phyloP scores from a whole-genome alignment of 2,113 vertebrate genomes.

The Merops nubicus region DNA sequence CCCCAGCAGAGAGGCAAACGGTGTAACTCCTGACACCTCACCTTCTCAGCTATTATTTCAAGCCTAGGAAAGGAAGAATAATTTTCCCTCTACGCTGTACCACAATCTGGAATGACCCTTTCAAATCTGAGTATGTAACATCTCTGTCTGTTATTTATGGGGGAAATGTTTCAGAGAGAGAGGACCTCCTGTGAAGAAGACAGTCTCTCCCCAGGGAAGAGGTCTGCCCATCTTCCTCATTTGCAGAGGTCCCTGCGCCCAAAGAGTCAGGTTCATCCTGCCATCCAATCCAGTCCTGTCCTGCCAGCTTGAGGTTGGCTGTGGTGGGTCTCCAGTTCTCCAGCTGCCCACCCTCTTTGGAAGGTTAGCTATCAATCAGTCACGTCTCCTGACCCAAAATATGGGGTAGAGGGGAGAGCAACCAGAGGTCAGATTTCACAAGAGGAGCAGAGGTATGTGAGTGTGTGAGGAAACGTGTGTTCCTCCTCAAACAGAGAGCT shows the following conservation, averaged over 20 bases:
- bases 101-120: not conserved
- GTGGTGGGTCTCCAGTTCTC: not conserved
- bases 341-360: not conserved
- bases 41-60: not conserved
- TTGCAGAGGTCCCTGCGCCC: not conserved
- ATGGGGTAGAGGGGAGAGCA: not conserved
- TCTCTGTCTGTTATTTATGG: not conserved
- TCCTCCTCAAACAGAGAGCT: not conserved
- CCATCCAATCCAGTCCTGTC: not conserved
- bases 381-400: not conserved
- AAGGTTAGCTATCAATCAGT: not conserved
- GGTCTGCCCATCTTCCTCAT: not conserved
- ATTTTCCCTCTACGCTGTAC: not conserved
- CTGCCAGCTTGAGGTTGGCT: not conserved
- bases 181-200: not conserved
- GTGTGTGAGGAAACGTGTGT: not conserved
- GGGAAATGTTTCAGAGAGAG: not conserved
- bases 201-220: not conserved
- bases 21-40: not conserved
- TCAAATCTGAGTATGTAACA: not conserved
- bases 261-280: not conserved
- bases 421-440: constrained; percentile 2
- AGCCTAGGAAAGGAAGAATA: not conserved
- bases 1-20: not conserved
- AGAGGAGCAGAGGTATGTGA: not conserved